Conservation (phyloP, 1,140 invertebrate genomes). For the Drosophila sproati region DNA sequence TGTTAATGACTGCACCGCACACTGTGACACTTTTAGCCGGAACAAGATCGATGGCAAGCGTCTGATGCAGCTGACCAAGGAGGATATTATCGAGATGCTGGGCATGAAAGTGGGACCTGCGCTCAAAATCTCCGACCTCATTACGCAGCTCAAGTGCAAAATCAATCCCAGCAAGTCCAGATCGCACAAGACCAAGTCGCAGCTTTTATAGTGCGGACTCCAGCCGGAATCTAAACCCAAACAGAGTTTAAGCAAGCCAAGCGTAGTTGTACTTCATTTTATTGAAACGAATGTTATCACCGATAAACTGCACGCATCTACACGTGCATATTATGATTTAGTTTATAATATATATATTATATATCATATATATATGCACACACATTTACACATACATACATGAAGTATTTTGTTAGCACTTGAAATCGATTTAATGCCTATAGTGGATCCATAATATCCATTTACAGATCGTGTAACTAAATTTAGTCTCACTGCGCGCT, state of each 20-base stretch:
- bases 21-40: slow-evolving; percentile 92
- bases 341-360: background rate
- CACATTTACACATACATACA: slow-evolving; percentile 4
- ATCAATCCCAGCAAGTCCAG: slow-evolving; percentile 80
- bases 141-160: slow-evolving; percentile 91
- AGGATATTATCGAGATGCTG: slow-evolving; percentile 94
- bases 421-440: slow-evolving; percentile 72
- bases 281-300: slow-evolving; percentile 61
- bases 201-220: slow-evolving; percentile 81
- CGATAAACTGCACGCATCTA: slow-evolving; percentile 47
- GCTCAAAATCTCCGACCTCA: slow-evolving; percentile 96
- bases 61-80: slow-evolving; percentile 92
- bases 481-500: slow-evolving; percentile 76
- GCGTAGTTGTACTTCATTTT: slow-evolving; percentile 24
- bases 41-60: slow-evolving; percentile 91
- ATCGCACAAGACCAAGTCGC: slow-evolving; percentile 77
- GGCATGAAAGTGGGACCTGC: slow-evolving; percentile 97
- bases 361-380: background rate
- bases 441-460: slow-evolving; percentile 60
- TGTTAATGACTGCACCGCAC: slow-evolving; percentile 95
- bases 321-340: slow-evolving; percentile 45
- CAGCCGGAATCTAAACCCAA: slow-evolving; percentile 1
- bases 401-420: slow-evolving; percentile 77
- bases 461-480: slow-evolving; percentile 73
- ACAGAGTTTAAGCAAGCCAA: slow-evolving; percentile 29